Evolutionary conservation across 2,113 vertebrate species (phyloP).

Genomic region (Ophiodon elongatus): DNA sequence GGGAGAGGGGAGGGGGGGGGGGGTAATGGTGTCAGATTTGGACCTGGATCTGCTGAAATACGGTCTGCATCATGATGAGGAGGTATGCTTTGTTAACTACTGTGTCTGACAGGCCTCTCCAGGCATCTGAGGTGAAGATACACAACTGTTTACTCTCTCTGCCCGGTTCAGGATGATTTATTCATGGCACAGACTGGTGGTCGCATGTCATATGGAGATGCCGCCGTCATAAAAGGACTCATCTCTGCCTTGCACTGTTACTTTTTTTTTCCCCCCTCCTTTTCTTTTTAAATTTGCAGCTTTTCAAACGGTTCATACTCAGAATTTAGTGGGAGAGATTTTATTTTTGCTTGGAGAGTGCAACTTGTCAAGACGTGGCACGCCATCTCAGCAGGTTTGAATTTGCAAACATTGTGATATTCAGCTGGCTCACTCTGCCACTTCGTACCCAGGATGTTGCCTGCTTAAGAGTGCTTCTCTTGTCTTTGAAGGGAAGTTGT

Average conservation of each 20-base stretch:
- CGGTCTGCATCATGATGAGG: conserved; percentile 71
- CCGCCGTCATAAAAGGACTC: conserved; percentile 77
- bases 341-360: conserved; percentile 55
- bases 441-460: conserved; percentile 29
- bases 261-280: background rate
- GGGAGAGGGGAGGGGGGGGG: background rate
- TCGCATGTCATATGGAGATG: conserved; percentile 78
- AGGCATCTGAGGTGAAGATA: conserved; percentile 76
- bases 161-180: conserved; percentile 80
- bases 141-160: conserved; percentile 80
- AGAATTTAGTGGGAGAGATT: conserved; percentile 45
- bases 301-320: conserved; percentile 67
- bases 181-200: conserved; percentile 80
- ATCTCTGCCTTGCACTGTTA: conserved; percentile 58
- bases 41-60: conserved; percentile 70
- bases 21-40: conserved; percentile 69
- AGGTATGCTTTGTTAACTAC: conserved; percentile 77
- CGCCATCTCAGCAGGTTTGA: conserved; percentile 36
- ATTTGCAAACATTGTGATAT: conserved; percentile 61
- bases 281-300: conserved; percentile 42
- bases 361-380: conserved; percentile 62
- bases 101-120: conserved; percentile 77
- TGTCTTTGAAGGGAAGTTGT: conserved; percentile 44
- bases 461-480: conserved; percentile 25
- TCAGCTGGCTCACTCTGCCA: conserved; percentile 45